A percentile compares a stretch with the other conserved stretches of the same genome.
Conservation (phyloP, 2,113 vertebrate species). For the Callipepla squamata region DNA sequence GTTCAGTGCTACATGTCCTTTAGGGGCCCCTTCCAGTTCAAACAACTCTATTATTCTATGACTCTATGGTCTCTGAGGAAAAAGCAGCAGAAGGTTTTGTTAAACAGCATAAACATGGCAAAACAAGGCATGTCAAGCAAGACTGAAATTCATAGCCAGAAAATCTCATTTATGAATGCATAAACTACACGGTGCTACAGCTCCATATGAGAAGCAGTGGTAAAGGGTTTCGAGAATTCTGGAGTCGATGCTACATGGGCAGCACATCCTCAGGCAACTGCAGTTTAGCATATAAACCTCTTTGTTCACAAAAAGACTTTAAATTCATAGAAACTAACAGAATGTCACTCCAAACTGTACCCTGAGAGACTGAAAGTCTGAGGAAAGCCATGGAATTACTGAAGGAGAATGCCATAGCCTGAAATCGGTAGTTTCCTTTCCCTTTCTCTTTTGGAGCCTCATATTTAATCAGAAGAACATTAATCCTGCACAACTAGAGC, state of each 20-base stretch:
- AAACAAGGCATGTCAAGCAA: neutral
- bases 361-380: neutral
- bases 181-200: neutral
- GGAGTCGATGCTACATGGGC: neutral
- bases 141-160: neutral
- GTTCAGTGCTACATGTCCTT: no score
- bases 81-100: neutral
- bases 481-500: rapidly evolving
- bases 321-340: neutral
- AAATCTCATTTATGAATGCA: neutral
- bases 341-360: neutral
- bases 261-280: neutral
- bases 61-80: neutral
- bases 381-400: neutral
- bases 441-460: neutral
- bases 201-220: neutral
- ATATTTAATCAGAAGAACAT: neutral
- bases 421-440: neutral
- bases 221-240: neutral
- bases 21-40: no score
- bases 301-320: neutral
- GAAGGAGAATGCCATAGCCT: neutral
- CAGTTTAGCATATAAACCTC: neutral
- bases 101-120: rapidly evolving
- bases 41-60: no score